Evolutionary conservation across 2,797 vertebrate genomes (phyloP), one percentile per base, ranked within the genome.

Genomic region (Crenichthys baileyi): DNA sequence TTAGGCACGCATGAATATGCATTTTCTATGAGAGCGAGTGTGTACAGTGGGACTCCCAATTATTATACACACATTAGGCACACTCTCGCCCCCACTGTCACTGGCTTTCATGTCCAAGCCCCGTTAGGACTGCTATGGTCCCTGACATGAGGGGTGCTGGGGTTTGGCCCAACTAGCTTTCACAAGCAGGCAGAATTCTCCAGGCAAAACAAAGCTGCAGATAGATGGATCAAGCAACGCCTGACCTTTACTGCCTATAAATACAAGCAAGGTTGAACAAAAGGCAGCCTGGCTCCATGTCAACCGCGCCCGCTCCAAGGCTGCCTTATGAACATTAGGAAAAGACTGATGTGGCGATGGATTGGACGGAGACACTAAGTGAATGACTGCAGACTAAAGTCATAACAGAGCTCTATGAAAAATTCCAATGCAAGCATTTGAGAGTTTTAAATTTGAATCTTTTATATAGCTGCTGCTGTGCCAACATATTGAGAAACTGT

Each of bases 1-100:
- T 84, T 90, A 84, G 75, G 73, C n/a, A 24, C 88, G 79, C 82
- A 84, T 90, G 77, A 93, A 93, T 90, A 90, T 90, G 84, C 84
- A 88, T 93, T 82, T 89, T 85, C 78, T 70, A 36, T 83, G 77
- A 70, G 60, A 85, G 78, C 13, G 44, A 88, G 79, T 70, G 89
- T 72, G 68, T 71, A 11, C 63, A 73, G 77, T 20, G 48, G 67
- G 73, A 77, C 84, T 85, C 77, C 65, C 72, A 74, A 87, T 91
- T 91, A 89, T 85, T 82, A 88, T 87, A 74, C 86, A 78, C 83
- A 80, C 91, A 92, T 94, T 92, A 91, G 87, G 70, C 86, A 90
- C 75, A 79, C 87, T 90, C 82, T 86, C 22, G 16, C 79, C 81
- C 13, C n/a, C 80, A 70, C 86, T 91, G 91, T 91, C 91, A 85